These are phyloP conservation scores for Actinemys pallida DNA, from an alignment of 2,113 vertebrate species.

Conservation along the genomic window DNA sequence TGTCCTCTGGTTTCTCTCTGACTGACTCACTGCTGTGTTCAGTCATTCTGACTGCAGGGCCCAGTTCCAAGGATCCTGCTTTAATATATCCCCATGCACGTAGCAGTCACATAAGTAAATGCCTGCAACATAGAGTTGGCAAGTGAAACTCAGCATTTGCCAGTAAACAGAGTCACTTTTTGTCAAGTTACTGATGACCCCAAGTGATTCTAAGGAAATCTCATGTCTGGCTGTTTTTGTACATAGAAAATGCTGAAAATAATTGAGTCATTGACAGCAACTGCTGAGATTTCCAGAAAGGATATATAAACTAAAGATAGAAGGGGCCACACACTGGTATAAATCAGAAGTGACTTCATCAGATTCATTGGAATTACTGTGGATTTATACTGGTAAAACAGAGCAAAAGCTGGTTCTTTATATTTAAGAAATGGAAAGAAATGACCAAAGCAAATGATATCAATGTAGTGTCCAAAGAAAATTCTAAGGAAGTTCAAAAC, in stretches of 20 bases:
- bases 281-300: neutral
- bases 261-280: constrained; percentile 21
- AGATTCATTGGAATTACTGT: neutral
- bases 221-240: constrained; percentile 16
- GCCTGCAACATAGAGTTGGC: neutral
- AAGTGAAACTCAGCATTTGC: neutral
- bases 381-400: neutral
- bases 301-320: neutral
- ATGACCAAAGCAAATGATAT: neutral
- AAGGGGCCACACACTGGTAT: neutral
- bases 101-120: constrained; percentile 29
- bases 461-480: neutral
- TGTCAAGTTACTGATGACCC: constrained; percentile 29
- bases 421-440: neutral
- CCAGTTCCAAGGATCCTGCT: neutral
- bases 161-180: constrained; percentile 16
- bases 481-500: neutral
- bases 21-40: neutral
- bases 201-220: neutral
- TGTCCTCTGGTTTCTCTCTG: constrained; percentile 1
- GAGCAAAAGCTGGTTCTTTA: neutral
- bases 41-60: neutral
- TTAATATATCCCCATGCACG: neutral
- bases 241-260: constrained; percentile 26
- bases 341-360: neutral